Percentiles rank a stretch among this genome's conserved stretches.
phyloP scores from a whole-genome alignment of 2,113 vertebrate species.

The Gallinago media region DNA sequence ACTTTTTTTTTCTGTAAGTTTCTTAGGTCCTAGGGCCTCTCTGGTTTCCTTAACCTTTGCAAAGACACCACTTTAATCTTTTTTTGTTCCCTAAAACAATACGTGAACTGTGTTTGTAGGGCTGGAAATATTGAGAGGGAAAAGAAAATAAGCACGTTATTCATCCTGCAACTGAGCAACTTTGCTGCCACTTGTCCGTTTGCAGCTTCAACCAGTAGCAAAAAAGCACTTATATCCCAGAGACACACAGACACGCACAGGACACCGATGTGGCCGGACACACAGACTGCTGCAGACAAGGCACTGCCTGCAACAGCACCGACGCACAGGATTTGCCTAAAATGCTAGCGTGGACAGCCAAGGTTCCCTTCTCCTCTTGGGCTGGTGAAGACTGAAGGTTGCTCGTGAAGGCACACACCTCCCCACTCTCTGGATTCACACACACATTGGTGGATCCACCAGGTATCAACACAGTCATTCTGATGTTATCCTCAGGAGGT shows the following conservation, averaged over 20 bases:
- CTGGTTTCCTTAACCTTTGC: not conserved
- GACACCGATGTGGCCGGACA: not conserved
- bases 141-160: not conserved
- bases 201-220: not conserved
- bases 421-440: not conserved
- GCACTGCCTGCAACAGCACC: not conserved
- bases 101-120: not conserved
- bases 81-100: not conserved
- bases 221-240: not conserved
- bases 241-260: not conserved
- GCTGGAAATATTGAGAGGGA: not conserved
- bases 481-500: not conserved
- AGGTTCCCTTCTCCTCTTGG: not conserved
- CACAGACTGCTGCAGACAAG: not conserved
- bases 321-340: fast-evolving
- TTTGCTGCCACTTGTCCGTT: not conserved
- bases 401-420: not conserved
- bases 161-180: not conserved
- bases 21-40: not conserved
- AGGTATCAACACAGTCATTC: fast-evolving
- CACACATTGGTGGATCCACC: fast-evolving
- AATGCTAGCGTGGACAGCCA: not conserved
- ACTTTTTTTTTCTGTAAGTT: not conserved
- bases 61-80: not conserved
- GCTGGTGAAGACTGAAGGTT: not conserved